Evolutionary conservation across 2,113 vertebrate genomes (phyloP).

Genomic region (Panthera tigris): DNA sequence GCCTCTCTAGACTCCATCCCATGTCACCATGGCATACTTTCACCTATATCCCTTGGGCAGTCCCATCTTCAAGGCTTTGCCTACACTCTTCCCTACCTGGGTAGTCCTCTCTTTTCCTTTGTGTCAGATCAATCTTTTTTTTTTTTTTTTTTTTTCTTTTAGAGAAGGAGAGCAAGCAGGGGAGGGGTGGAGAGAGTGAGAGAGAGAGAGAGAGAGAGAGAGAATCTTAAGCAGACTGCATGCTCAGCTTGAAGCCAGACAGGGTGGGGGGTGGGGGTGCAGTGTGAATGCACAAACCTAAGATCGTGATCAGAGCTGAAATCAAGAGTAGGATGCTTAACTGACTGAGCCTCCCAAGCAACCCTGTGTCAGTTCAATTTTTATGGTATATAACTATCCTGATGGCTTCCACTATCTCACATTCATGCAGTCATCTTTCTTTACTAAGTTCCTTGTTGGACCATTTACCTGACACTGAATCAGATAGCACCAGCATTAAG

Average conservation of each 20-base stretch:
- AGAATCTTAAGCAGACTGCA: too few species aligned
- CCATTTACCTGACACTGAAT: background rate
- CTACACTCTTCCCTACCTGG: background rate
- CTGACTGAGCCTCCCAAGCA: too few species aligned
- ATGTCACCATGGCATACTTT: accelerated
- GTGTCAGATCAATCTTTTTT: background rate
- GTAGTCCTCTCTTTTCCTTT: background rate
- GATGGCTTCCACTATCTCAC: background rate
- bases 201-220: too few species aligned
- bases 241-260: too few species aligned
- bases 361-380: background rate
- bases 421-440: background rate
- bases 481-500: background rate
- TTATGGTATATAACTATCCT: background rate
- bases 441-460: background rate
- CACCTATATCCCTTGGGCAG: background rate
- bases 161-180: too few species aligned
- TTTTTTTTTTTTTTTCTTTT: too few species aligned
- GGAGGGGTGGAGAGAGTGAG: too few species aligned
- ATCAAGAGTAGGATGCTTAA: too few species aligned
- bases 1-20: background rate
- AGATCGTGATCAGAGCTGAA: too few species aligned
- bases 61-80: background rate
- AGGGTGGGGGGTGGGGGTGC: too few species aligned
- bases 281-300: too few species aligned